These are phyloP conservation scores for Carpatolechia fugitivella DNA, from an alignment of 2,888 invertebrate species.

Conservation along the genomic window DNA sequence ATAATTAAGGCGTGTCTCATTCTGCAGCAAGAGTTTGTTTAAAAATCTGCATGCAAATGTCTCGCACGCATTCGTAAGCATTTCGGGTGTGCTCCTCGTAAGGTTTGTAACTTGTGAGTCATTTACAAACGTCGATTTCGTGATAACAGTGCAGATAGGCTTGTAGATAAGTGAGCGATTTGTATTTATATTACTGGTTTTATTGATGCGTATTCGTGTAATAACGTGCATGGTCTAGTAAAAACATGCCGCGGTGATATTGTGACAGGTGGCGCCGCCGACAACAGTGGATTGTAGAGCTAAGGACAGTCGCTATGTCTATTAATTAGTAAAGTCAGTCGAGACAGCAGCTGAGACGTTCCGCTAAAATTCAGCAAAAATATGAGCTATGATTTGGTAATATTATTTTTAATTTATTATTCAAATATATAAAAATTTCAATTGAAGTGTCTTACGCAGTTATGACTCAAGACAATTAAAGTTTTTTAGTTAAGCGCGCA, in stretches of 20 bases:
- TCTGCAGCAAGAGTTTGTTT: neutral
- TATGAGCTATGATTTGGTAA: too few relatives aligned
- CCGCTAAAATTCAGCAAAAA: too few relatives aligned
- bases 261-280: slow-evolving; percentile 49
- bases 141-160: slow-evolving; percentile 7
- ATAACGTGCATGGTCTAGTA: neutral
- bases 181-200: neutral
- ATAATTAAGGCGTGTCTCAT: slow-evolving; percentile 35
- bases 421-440: too few relatives aligned
- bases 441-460: too few relatives aligned
- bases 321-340: slow-evolving; percentile 47
- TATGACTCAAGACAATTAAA: too few relatives aligned
- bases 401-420: too few relatives aligned
- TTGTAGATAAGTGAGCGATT: slow-evolving; percentile 2
- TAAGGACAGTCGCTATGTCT: slow-evolving; percentile 37
- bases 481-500: too few relatives aligned
- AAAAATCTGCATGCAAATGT: neutral
- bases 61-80: slow-evolving; percentile 2
- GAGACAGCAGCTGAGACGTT: slow-evolving; percentile 34
- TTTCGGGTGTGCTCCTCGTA: neutral
- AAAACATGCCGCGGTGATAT: slow-evolving; percentile 18
- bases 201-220: neutral
- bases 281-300: slow-evolving; percentile 28
- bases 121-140: slow-evolving; percentile 1
- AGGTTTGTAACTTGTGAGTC: neutral